Evolutionary conservation across 2,797 vertebrate genomes (phyloP), one percentile per base, ranked within the genome.

Genomic region (Nyctalus aviator): DNA sequence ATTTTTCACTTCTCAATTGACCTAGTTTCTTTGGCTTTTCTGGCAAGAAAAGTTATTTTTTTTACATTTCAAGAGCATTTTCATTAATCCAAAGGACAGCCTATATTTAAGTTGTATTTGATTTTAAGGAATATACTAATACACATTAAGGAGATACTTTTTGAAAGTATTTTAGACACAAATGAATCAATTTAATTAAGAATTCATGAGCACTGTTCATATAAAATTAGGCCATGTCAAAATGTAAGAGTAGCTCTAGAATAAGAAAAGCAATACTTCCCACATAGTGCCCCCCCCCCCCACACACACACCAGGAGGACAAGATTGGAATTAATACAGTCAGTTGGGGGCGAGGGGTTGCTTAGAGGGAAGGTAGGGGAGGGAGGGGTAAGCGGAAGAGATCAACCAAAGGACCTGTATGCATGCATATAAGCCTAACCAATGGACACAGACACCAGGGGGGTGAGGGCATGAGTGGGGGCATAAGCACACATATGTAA

Each of bases 1-100:
- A 77, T 50, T 87, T 95, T 66, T 94, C 23, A n/a, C 20, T 23
- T 90, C 37, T 71, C 8, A 78, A 21, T 32, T 93, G 55, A 84
- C 48, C n/a, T 73, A 50, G 1, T 85, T 91, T 93, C 13, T 57
- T 69, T 48, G 23, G 1, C 5, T 64, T 79, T 82, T 77, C 37
- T 82, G 12, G 35, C 18, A 84, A 78, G 7, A 59, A 35, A 82
- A 55, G 4, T 66, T 84, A 27, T 0, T 76, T 91, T 44, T 44
- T 93, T 91, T 83, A 88, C 6, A 91, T 69, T 69, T 14, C 72
- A 20, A 92, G 46, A 75, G 62, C 0, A 44, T 84, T 64, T 82
- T 78, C 18, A 48, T 83, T 84, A 88, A 30, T 7, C 71, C 2
- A 81, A 92, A 6, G 68, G 37, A 46, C 59, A 79, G 18, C 35